A percentile compares a stretch with the other conserved stretches of the same genome.
Evolutionary conservation across 2,113 vertebrate species (phyloP).

Genomic region (Speoplatyrhinus poulsoni): DNA sequence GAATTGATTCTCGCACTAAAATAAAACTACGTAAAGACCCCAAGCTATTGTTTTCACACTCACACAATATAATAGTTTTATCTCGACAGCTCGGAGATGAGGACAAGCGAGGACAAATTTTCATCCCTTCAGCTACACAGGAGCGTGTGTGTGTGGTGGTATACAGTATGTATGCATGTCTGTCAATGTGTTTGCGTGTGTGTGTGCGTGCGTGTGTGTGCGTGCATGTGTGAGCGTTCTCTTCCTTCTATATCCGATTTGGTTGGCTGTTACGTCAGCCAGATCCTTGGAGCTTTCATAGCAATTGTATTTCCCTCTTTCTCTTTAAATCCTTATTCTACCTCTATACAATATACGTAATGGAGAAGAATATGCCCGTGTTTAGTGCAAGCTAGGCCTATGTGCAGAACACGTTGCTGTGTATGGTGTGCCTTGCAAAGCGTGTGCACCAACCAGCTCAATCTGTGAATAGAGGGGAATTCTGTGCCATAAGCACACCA

Average conservation of each 20-base stretch:
- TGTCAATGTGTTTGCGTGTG: conserved; percentile 45
- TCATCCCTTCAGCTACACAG: conserved; percentile 31
- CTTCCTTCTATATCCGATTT: conserved; percentile 64
- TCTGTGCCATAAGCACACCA: conserved; percentile 23
- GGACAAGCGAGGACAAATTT: conserved; percentile 60
- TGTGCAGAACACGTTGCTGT: conserved; percentile 26
- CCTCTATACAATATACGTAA: background rate
- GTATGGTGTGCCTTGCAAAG: conserved; percentile 40
- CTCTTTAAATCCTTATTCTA: conserved; percentile 20
- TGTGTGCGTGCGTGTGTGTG: conserved; percentile 15
- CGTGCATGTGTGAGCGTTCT: conserved; percentile 50
- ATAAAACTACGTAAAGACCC: conserved; percentile 31
- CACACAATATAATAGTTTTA: conserved; percentile 53
- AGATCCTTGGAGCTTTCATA: conserved; percentile 60
- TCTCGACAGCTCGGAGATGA: conserved; percentile 59
- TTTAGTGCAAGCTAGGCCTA: conserved; percentile 42
- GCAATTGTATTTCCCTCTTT: conserved; percentile 59
- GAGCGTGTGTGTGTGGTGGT: background rate
- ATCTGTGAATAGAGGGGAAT: conserved; percentile 72
- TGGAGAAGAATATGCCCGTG: conserved; percentile 64
- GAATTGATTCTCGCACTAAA: conserved; percentile 25
- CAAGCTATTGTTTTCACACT: conserved; percentile 62
- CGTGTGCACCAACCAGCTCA: conserved; percentile 69
- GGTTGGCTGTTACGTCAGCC: conserved; percentile 31
- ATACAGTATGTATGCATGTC: conserved; percentile 7